Base-by-base conservation (phyloP, 2,888 invertebrate genomes). In the Erebia aethiops region DNA sequence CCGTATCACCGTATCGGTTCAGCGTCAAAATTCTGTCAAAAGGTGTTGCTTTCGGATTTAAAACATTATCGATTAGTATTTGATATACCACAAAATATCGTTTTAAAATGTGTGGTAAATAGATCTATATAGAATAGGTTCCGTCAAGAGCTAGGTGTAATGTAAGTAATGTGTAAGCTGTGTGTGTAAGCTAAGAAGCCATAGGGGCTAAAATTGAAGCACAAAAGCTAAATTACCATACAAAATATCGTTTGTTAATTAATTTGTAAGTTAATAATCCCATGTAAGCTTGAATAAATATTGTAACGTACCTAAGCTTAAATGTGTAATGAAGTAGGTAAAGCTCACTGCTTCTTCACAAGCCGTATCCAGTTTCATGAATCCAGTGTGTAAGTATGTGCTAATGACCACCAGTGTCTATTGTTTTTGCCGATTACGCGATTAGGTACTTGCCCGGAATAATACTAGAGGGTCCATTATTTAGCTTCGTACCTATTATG, bases 401-500 rank as follows among this genome's bases (percentile, higher is more conserved):
- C 84, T 86, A 83, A 85, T 88, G 87, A 85, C 86, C 85, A 86
- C 72, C 79, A 75, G 78, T 78, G 79, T 77, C 77, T 84, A 87
- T 90, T 90, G 90, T 91, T 91, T 90, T 90, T 83, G 88, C 82
- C 87, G 85, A 88, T 90, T 87, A 88, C 82, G 84, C 80, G 86
- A 90, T 87, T 86, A 46, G 46, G 46, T 46, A 90, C 83, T 88
- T 90, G 87, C 77, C 90, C 87, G 90, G 90, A 91, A 91, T 89
- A 91, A 91, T 83, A 77, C 82, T 77, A 73, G 80, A 79, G 78
- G 80, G 80, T 80, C 82, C 79, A 74, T 75, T 74, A 82, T 83
- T 84, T 70, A 81, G 80, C 76, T 76, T 75, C 74, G 72, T 67
- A 66, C 74, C 71, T 67, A 66, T 67, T 65, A 73, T 66, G 57